Evolutionary conservation across 2,797 vertebrate genomes (phyloP).

Genomic region (Acrossocheilus fasciatus): DNA sequence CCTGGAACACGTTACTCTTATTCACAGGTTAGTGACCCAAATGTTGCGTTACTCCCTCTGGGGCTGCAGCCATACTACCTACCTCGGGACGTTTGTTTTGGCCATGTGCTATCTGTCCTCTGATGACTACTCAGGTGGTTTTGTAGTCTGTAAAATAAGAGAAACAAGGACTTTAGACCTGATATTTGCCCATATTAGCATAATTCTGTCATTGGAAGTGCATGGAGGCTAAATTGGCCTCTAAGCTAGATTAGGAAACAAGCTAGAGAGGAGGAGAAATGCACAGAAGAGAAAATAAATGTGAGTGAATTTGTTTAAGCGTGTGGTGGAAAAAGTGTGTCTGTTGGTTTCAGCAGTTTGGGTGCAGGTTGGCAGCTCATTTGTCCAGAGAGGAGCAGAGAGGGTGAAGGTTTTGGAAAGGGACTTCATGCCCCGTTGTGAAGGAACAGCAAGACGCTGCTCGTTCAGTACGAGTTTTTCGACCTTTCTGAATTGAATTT

Average conservation of each 20-base stretch:
- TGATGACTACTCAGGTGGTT: neutral
- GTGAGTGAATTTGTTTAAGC: neutral
- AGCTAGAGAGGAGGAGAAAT: neutral
- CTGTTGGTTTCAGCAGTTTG: neutral
- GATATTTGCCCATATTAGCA: neutral
- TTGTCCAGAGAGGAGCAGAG: neutral
- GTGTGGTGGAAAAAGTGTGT: neutral
- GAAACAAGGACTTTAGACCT: neutral
- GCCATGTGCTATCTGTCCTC: neutral
- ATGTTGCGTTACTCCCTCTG: neutral
- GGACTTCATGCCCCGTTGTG: neutral
- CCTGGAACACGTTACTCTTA: conserved; percentile 8
- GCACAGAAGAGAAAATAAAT: neutral
- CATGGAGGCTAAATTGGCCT: neutral
- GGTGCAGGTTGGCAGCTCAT: neutral
- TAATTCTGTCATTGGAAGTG: neutral
- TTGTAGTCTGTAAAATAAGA: neutral
- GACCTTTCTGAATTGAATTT: neutral
- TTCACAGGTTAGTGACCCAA: conserved; percentile 12
- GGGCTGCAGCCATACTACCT: neutral
- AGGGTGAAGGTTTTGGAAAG: conserved; percentile 10
- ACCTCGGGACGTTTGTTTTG: neutral
- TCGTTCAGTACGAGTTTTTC: neutral
- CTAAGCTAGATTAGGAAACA: neutral
- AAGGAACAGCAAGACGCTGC: neutral